These are phyloP conservation scores for Orchestes rusci DNA, from an alignment of 2,888 invertebrate species.

Conservation along the genomic window DNA sequence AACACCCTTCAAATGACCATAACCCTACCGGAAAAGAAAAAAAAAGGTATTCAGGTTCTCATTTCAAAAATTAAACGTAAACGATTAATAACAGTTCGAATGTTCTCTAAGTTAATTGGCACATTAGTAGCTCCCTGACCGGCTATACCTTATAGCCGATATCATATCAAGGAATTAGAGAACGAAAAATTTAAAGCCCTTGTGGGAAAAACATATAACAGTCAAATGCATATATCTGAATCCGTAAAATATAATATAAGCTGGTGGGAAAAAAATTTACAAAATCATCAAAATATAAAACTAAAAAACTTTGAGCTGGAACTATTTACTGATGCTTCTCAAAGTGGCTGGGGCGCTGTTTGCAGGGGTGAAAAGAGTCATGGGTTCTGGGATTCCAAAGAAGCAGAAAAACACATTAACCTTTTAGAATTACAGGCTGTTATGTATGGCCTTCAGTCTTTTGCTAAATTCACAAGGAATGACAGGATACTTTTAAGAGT, in stretches of 20 bases:
- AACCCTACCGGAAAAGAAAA: background rate
- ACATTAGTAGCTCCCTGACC: background rate
- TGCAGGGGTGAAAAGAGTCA: slow-evolving; percentile 13
- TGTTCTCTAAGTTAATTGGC: background rate
- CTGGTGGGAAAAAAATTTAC: slow-evolving; percentile 11
- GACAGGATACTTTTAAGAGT: slow-evolving; percentile 12
- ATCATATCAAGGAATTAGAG: too few species aligned
- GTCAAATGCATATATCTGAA: too few species aligned
- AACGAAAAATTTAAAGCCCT: background rate
- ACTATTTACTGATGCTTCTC: too few species aligned
- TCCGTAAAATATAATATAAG: too few species aligned
- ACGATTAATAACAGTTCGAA: too few species aligned
- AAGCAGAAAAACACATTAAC: slow-evolving; percentile 25
- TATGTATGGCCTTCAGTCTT: slow-evolving; percentile 25
- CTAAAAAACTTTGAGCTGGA: slow-evolving; percentile 13
- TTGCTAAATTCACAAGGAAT: slow-evolving; percentile 18
- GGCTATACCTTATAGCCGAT: too few species aligned
- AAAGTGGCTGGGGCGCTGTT: slow-evolving; percentile 25
- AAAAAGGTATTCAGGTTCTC: background rate
- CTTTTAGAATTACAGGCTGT: slow-evolving; percentile 27
- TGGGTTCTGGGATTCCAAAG: slow-evolving; percentile 23
- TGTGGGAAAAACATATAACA: too few species aligned
- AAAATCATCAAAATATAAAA: slow-evolving; percentile 8
- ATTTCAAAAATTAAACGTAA: too few species aligned
- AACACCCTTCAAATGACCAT: background rate